Evolutionary conservation across 2,888 invertebrate species (phyloP).

Genomic region (Limenitis arthemis): DNA sequence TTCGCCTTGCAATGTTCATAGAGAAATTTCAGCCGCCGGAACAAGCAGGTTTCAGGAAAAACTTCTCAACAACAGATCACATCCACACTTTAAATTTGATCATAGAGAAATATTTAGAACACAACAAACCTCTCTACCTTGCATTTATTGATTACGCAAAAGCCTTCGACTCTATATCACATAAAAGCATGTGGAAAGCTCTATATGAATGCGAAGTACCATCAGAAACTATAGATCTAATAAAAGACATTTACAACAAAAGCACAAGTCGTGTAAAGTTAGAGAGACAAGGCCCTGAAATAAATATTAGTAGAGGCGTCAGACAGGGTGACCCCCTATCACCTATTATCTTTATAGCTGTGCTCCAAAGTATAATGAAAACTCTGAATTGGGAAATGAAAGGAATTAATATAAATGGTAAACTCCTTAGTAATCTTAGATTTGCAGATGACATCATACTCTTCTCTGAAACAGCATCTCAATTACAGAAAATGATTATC

Average conservation of each 20-base stretch:
- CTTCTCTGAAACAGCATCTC: neutral
- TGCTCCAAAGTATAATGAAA: conserved; percentile 1
- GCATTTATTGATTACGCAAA: too few relatives aligned
- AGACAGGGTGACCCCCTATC: conserved; percentile 16
- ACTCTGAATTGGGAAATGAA: neutral
- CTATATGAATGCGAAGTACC: too few relatives aligned
- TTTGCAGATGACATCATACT: neutral
- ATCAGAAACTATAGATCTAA: too few relatives aligned
- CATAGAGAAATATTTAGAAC: too few relatives aligned
- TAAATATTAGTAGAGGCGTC: conserved; percentile 6
- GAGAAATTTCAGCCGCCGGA: neutral
- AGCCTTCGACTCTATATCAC: too few relatives aligned
- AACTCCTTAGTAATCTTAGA: neutral
- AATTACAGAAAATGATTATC: neutral
- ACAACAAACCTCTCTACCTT: too few relatives aligned
- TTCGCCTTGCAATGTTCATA: neutral
- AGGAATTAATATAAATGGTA: neutral
- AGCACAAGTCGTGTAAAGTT: conserved; percentile 6
- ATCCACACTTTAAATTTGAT: too few relatives aligned
- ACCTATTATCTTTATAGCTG: conserved; percentile 2
- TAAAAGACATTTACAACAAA: conserved; percentile 13
- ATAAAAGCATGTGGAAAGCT: too few relatives aligned
- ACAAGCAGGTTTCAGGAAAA: conserved; percentile 2
- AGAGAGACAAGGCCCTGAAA: neutral
- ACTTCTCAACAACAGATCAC: too few relatives aligned